Base-by-base conservation (phyloP, 1,140 invertebrate genomes). In the Camponotus pennsylvanicus region DNA sequence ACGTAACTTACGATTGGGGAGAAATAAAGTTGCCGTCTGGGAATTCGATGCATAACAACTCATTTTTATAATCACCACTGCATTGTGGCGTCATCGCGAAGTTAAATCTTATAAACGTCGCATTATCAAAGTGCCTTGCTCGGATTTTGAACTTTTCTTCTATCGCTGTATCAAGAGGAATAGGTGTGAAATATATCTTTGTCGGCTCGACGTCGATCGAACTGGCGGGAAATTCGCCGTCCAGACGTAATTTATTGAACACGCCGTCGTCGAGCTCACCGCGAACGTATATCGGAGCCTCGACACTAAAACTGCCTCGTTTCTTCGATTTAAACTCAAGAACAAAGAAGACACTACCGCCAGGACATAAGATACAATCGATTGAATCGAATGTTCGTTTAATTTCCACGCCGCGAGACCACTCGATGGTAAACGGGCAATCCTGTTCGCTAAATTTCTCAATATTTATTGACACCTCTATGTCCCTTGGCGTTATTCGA, bases 121-220 rank as follows among this genome's bases (percentile, higher is more conserved):
- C 34, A 18, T 79, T 82, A 21, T 80, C 55, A 27, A 90, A 91
- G 49, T 92, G 34, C 15, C 5, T 69, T 2, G 59, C 59, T 32
- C 27, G 80, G 7, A 92, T 52, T 8, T 5, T 55, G 11, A 92
- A 86, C 15, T 18, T 86, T 55, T 89, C 84, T 45, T 89, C 87
- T 5, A 71, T n/a, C 11, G 40, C 3, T 0, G 21, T 70, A 21
- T 45, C 52, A 1, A 92, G 52, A 4, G 89, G 82, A 49, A 89
- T 64, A 18, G 92, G 88, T 2, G n/a, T 32, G 13, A 93, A 86
- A 69, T 89, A 92, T 37, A 92, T 86, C 42, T 92, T 84, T 1
- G 69, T 34, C 34, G 73, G 45, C 27, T 91, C 83, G 7, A 86
- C 21, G 9, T 87, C 70, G 11, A 92, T 91, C 1, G 67, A 69